Evolutionary conservation across 1,140 invertebrate genomes (phyloP), one percentile per base, ranked within the genome.

Genomic region (Drosophila chauvacae): DNA sequence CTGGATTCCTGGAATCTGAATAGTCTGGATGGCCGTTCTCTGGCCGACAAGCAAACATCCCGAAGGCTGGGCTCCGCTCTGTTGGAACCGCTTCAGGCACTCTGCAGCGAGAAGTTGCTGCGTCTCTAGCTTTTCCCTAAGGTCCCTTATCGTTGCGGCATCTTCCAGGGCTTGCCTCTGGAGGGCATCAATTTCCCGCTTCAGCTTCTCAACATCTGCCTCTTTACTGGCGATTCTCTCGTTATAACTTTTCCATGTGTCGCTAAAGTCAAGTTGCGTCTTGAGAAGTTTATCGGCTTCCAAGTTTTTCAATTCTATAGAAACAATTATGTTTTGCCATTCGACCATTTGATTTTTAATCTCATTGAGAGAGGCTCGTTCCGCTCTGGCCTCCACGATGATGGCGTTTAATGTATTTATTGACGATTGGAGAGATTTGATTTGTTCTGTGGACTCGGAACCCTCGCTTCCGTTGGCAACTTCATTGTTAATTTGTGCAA

Each of bases 271-370:
- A 7, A 62, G 33, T 16, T 53, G 33, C 13, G 3, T 10, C 51
- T 55, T 37, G 7, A 55, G 33, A 37, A 20, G 51, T 37, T 20
- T 62, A 57, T 57, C 51, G 35, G 51, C 51, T 37, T 28, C 23
- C 9, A 56, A 26, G 35, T 35, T 57, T 23, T 57, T 57, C 18
- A 26, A 10, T 26, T 39, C 14, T 57, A 39, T 57, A 2, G 55
- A 23, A 13, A 7, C 16, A 4, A 55, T 55, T 55, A 28, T 55
- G 7, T 55, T 37, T 28, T 39, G 23, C 23, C 47, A 62, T 14
- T 18, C 33, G 5, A 39, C 60, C 60, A 63, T 41, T 35, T 57
- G 35, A 41, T 57, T 39, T 57, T 60, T 65, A 16, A 55, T 37
- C 14, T 55, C 33, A 0, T 20, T 35, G 26, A 53, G 18, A 20